Evolutionary conservation across 2,797 vertebrate species (phyloP).

Genomic region (Amblyraja radiata): DNA sequence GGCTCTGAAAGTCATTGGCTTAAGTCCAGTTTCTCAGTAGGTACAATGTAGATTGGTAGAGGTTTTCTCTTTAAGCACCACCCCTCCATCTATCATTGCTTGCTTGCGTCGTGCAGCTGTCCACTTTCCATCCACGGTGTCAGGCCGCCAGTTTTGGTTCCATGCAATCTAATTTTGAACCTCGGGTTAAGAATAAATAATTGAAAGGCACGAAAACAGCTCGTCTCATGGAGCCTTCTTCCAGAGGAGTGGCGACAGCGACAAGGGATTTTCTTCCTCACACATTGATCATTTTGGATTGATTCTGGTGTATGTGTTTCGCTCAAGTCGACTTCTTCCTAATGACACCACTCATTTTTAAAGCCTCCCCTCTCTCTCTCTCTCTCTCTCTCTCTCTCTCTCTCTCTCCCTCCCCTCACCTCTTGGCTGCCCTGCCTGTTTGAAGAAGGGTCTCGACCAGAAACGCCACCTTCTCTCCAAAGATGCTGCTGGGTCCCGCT

Average conservation of each 20-base stretch:
- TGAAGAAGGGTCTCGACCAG: no score
- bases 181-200: background rate
- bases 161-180: constrained; percentile 11
- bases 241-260: background rate
- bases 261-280: background rate
- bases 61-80: background rate
- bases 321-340: no score
- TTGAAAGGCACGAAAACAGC: constrained; percentile 7
- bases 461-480: no score
- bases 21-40: background rate
- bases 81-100: background rate
- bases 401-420: no score
- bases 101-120: background rate
- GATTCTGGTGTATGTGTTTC: no score
- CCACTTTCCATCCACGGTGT: background rate
- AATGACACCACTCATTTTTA: no score
- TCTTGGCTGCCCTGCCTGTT: no score
- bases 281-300: background rate
- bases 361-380: no score
- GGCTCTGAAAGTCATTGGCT: background rate
- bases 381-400: no score
- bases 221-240: background rate
- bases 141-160: background rate
- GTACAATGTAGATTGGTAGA: background rate
- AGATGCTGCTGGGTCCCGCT: no score